Evolutionary conservation across 53 echinoderm and acorn worm genomes (phyloP).

Genomic region (Pentamera pediparva): DNA sequence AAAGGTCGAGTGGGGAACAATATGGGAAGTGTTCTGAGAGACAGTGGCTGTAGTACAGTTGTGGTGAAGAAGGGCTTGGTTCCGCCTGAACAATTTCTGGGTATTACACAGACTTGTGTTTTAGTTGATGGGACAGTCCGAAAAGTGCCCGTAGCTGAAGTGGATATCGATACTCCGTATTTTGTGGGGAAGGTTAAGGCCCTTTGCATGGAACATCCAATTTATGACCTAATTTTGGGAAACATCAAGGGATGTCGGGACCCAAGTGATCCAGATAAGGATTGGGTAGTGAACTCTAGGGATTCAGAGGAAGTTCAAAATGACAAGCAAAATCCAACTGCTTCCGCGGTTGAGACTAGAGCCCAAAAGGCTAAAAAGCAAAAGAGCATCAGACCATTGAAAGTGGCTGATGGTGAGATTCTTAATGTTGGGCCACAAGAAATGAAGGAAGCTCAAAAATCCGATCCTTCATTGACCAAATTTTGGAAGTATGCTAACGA

Average conservation of each 20-base stretch:
- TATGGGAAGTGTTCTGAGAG: conserved; percentile 36
- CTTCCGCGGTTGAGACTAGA: conserved; percentile 35
- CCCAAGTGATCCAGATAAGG: conserved; percentile 22
- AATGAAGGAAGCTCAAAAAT: not conserved
- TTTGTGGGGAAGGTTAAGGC: conserved; percentile 45
- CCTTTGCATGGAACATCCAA: conserved; percentile 43
- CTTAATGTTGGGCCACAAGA: not conserved
- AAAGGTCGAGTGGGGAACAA: conserved; percentile 19
- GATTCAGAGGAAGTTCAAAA: not conserved
- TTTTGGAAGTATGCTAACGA: not conserved
- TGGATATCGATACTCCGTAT: conserved; percentile 41
- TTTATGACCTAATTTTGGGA: conserved; percentile 49
- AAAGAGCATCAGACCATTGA: conserved; percentile 24
- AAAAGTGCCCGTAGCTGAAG: conserved; percentile 28
- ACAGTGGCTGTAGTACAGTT: conserved; percentile 49
- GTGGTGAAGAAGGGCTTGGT: conserved; percentile 46
- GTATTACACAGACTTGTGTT: conserved; percentile 23
- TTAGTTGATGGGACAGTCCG: conserved; percentile 55
- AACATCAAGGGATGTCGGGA: conserved; percentile 44
- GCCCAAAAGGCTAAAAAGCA: conserved; percentile 24
- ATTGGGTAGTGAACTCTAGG: not conserved
- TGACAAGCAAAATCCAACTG: not conserved
- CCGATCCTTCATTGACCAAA: not conserved
- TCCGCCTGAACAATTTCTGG: conserved; percentile 20
- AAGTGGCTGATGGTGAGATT: conserved; percentile 13